Percentiles rank a stretch among this genome's conserved stretches.
These are phyloP conservation scores for Buphagus erythrorhynchus DNA, from an alignment of 2,797 vertebrate genomes.

Conservation along the genomic window DNA sequence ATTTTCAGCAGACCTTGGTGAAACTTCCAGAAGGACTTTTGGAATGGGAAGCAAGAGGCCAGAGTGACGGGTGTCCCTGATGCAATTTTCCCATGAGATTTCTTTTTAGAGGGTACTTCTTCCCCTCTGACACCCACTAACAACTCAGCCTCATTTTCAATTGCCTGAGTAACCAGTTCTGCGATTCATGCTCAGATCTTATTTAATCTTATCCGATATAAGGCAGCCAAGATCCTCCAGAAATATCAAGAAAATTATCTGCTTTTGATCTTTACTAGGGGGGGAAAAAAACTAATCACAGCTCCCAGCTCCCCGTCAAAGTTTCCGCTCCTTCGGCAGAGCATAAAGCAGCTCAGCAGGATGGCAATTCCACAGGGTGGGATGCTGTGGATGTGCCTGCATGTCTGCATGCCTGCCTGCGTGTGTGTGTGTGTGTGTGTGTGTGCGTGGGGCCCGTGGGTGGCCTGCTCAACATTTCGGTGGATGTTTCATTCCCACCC, in stretches of 20 bases:
- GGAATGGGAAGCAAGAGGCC: neutral
- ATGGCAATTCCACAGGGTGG: conserved; percentile 59
- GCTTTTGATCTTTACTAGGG: neutral
- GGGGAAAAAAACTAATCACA: neutral
- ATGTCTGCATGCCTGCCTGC: conserved; percentile 14
- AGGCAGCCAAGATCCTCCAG: neutral
- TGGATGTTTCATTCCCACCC: conserved; percentile 89
- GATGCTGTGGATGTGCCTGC: neutral
- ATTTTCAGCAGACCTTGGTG: neutral
- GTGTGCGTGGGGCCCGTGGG: conserved; percentile 82
- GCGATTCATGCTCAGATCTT: neutral
- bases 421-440: neutral
- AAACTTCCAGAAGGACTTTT: neutral
- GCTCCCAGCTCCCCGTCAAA: conserved; percentile 75
- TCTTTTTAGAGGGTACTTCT: neutral
- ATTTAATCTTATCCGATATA: neutral
- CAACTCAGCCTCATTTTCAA: neutral
- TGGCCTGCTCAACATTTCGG: conserved; percentile 83
- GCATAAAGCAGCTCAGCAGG: conserved; percentile 13
- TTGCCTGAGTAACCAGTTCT: neutral
- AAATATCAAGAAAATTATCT: neutral
- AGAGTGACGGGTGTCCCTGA: neutral
- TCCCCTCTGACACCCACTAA: neutral
- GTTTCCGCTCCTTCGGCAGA: conserved; percentile 60
- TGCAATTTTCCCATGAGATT: neutral